Evolutionary conservation across 2,888 invertebrate genomes (phyloP).

Genomic region (Ophraella communa): DNA sequence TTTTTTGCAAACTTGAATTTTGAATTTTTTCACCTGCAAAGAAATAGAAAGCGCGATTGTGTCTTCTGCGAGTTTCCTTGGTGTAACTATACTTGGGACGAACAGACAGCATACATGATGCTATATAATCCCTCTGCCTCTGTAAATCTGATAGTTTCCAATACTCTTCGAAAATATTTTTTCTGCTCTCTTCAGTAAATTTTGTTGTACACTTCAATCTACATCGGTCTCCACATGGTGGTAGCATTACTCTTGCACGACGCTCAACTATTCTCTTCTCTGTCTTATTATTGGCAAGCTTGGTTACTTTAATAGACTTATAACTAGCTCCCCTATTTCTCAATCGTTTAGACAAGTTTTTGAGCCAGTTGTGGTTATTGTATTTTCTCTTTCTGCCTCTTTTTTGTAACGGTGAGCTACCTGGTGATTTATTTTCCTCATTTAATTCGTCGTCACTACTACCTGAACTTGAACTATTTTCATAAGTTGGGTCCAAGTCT

Average conservation of each 20-base stretch:
- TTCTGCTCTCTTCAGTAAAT: constrained; percentile 1
- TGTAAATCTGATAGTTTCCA: neutral
- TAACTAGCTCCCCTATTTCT: neutral
- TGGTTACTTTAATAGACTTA: neutral
- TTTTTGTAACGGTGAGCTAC: too few relatives aligned
- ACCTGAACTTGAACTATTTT: too few relatives aligned
- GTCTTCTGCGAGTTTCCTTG: constrained; percentile 2
- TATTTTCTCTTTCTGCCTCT: too few relatives aligned
- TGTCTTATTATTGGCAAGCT: neutral
- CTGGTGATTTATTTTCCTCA: too few relatives aligned
- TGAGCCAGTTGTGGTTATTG: neutral
- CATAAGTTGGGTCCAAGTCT: too few relatives aligned
- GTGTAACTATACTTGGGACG: constrained; percentile 5
- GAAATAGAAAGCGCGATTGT: constrained; percentile 8
- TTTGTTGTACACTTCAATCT: constrained; percentile 7
- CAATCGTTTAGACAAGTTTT: neutral
- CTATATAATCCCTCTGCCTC: neutral
- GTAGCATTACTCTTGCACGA: neutral
- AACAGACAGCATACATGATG: neutral
- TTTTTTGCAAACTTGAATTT: constrained; percentile 4
- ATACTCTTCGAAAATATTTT: constrained; percentile 3
- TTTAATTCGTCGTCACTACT: too few relatives aligned
- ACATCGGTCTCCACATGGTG: neutral
- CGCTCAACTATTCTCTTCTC: neutral
- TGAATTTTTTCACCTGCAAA: neutral